Base-by-base conservation (phyloP, 2,797 vertebrate genomes). In the Myripristis jacobus region DNA sequence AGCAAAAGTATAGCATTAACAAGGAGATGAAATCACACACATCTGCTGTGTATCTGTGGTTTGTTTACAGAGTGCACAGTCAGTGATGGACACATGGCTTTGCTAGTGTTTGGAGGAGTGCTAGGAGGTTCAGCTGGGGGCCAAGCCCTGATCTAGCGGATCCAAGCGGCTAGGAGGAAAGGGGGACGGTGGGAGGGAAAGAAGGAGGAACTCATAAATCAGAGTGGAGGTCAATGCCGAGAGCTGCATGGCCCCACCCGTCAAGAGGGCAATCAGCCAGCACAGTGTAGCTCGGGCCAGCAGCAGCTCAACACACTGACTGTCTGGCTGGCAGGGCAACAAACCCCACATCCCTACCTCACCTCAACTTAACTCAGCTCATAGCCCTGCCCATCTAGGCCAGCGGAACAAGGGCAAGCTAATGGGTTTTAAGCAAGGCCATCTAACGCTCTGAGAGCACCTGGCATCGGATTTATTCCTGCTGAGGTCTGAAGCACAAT, bases 171-270 rank as follows among this genome's bases (percentile, higher is more conserved):
- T 29, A 47, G 7, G 24, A 70, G 75, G 75, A 60, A 72, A 81
- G 56, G n/a, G 38, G 46, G 59, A 66, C 57, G 59, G 72, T 29
- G 41, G 66, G 54, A 66, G 52, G 67, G 75, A 73, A 77, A 66
- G 64, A 60, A 67, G 71, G 70, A 89, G 81, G 85, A 89, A 87
- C 75, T 66, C 80, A 80, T 89, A 82, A 87, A 90, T 90, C 79
- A 87, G 50, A 74, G 51, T 69, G 78, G 90, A 89, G 88, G 84
- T 89, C 86, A 84, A 66, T 58, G 27, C 56, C 18, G 48, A 79
- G 68, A 59, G 53, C 21, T 0, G 65, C 60, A 73, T 47, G 73
- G 60, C 83, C 83, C 78, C 75, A 81, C 82, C 88, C 84, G 72
- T 74, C 36, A 66, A 64, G 43, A 80, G 76, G 79, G 82, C 77